Base-by-base conservation (phyloP, 2,888 invertebrate species). In the Cabera pusaria region DNA sequence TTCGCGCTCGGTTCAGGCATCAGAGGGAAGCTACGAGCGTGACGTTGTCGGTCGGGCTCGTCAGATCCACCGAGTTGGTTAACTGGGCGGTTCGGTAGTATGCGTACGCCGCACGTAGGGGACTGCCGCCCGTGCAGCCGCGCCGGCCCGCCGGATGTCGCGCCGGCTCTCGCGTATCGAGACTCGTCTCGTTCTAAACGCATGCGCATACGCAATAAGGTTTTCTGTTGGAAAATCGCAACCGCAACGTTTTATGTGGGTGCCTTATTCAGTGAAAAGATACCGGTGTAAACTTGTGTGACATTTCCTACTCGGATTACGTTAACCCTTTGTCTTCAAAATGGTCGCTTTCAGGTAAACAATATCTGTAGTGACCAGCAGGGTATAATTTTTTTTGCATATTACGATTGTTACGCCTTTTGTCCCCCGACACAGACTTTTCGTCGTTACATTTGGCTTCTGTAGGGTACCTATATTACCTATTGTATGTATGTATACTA, bases 11-110 rank as follows among this genome's bases (percentile, higher is more conserved):
- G 2, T 14, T 2, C 76, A 73, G 73, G 55, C 72, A 63, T 75
- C 70, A 70, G 74, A 77, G 77, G 77, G 81, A 79, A 85, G 63
- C 65, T 61, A 56, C 59, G 60, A 63, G 58, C 56, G 72, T 78
- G 84, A 82, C 80, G 82, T 75, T 63, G 67, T 60, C 59, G 56
- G 55, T 45, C 56, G 60, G 61, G 52, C 55, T 59, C 63, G 56
- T 56, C 51, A 43, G 43, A 37, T 47, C 36, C 38, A 40, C 43
- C 46, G 34, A n/a, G n/a, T n/a, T n/a, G n/a, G n/a, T n/a, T n/a
- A n/a, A 3, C 14, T 4, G 4, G 27, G 44, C 39, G 44, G 49
- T 45, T 45, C 46, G 53, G 63, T 59, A 55, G 64, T 57, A 48
- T 40, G 48, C 44, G 44, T 52, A 43, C 43, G 53, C 47, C 40